These are phyloP conservation scores for Mnemiopsis leidyi DNA, from an alignment of 37 sponge, comb jelly and placozoan genomes.

Conservation along the genomic window DNA sequence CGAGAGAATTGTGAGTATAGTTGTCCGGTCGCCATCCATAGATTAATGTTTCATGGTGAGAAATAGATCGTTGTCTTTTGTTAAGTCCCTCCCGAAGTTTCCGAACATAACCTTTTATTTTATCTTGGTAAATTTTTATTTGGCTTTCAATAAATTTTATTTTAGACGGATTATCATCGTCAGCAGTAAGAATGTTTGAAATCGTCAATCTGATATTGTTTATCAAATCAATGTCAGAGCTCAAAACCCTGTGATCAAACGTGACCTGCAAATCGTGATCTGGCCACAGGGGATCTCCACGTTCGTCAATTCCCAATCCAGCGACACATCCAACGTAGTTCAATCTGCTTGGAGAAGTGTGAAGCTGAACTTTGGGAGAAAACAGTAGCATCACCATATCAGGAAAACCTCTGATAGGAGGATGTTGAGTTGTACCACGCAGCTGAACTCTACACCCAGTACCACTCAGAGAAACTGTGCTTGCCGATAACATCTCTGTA, in stretches of 20 bases:
- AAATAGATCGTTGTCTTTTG: not conserved
- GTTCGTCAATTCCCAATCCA: not conserved
- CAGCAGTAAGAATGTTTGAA: not conserved
- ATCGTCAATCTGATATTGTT: not conserved
- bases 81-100: not conserved
- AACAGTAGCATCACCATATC: slow-evolving; percentile 31
- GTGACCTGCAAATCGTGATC: slow-evolving; percentile 48
- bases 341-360: slow-evolving; percentile 16
- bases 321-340: slow-evolving; percentile 35
- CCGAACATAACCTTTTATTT: not conserved
- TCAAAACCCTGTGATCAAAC: not conserved
- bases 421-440: slow-evolving; percentile 34
- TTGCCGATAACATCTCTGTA: slow-evolving; percentile 33
- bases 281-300: slow-evolving; percentile 21
- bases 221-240: not conserved
- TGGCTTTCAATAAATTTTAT: not conserved
- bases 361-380: slow-evolving; percentile 36
- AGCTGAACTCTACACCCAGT: not conserved
- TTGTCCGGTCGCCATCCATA: not conserved
- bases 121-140: not conserved
- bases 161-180: not conserved
- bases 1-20: not conserved
- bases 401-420: not conserved
- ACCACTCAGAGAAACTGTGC: slow-evolving; percentile 15
- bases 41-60: not conserved